phyloP scores from a whole-genome alignment of 1,140 invertebrate species.

The Sarcophaga peregrina region DNA sequence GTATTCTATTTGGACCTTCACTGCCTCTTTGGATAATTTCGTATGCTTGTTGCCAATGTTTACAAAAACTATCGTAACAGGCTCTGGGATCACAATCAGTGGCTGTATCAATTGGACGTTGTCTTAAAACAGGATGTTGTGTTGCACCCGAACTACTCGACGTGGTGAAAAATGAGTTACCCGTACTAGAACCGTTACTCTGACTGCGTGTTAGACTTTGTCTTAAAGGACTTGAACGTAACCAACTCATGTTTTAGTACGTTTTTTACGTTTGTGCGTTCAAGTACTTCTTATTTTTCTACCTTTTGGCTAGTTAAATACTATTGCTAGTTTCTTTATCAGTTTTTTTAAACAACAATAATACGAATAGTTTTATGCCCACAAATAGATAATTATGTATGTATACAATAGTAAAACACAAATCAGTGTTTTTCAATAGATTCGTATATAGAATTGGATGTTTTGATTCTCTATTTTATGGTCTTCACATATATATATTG shows the following conservation, averaged over 20 bases:
- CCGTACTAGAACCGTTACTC: slow-evolving; percentile 53
- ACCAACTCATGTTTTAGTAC: slow-evolving; percentile 73
- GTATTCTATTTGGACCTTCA: slow-evolving; percentile 67
- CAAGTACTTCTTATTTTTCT: neutral
- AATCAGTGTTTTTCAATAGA: neutral
- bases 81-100: slow-evolving; percentile 78
- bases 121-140: slow-evolving; percentile 45
- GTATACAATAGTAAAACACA: neutral
- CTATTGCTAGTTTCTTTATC: neutral
- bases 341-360: slow-evolving; percentile 3
- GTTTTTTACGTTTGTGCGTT: neutral
- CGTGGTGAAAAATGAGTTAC: slow-evolving; percentile 43
- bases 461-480: slow-evolving; percentile 12
- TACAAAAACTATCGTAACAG: slow-evolving; percentile 91
- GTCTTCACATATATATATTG: neutral
- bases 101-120: slow-evolving; percentile 66
- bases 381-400: slow-evolving; percentile 31
- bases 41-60: slow-evolving; percentile 92
- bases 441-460: neutral
- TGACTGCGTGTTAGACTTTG: slow-evolving; percentile 69
- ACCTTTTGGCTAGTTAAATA: neutral
- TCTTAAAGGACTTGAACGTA: slow-evolving; percentile 72
- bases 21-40: slow-evolving; percentile 82
- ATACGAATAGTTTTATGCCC: slow-evolving; percentile 16
- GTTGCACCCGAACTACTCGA: slow-evolving; percentile 34